A percentile compares a stretch with the other conserved stretches of the same genome.
These are phyloP conservation scores for Sylvilagus bachmani DNA, from an alignment of 2,113 vertebrate species.

Conservation along the genomic window DNA sequence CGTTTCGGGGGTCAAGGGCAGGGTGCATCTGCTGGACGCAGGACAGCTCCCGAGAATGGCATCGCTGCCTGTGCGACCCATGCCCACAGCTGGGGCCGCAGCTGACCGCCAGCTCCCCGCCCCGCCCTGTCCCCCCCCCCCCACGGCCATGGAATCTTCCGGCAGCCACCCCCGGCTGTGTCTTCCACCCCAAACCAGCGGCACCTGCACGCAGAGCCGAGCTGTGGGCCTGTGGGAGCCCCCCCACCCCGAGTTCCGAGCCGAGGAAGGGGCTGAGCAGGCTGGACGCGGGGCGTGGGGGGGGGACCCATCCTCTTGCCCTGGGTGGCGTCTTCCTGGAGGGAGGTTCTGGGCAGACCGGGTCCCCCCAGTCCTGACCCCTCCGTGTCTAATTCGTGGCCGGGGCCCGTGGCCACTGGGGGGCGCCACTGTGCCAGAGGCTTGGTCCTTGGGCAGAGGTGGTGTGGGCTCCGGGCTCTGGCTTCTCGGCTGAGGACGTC, in stretches of 20 bases:
- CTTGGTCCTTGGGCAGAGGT: background rate
- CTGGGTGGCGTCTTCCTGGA: fast-evolving
- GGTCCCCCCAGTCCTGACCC: too few species aligned
- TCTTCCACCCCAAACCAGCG: background rate
- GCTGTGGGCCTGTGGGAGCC: fast-evolving
- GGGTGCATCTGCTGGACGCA: background rate
- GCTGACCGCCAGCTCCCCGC: too few species aligned
- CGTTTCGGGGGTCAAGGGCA: fast-evolving
- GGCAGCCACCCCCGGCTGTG: fast-evolving
- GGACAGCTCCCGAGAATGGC: fast-evolving
- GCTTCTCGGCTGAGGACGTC: too few species aligned
- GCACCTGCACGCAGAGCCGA: fast-evolving
- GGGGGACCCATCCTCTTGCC: background rate
- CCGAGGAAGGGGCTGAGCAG: background rate
- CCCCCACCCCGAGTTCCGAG: too few species aligned
- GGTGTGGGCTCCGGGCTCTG: fast-evolving
- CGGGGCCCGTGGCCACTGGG: background rate
- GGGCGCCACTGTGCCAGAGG: too few species aligned
- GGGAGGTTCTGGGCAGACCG: too few species aligned
- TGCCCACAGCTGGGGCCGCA: background rate
- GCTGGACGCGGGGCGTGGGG: background rate
- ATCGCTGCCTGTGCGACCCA: too few species aligned
- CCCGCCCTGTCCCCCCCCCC: too few species aligned
- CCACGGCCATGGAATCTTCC: too few species aligned
- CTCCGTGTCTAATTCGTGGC: background rate